A percentile compares a stretch with the other conserved stretches of the same genome.
Conservation (phyloP, 2,797 vertebrate genomes). For the Meda fulgida region DNA sequence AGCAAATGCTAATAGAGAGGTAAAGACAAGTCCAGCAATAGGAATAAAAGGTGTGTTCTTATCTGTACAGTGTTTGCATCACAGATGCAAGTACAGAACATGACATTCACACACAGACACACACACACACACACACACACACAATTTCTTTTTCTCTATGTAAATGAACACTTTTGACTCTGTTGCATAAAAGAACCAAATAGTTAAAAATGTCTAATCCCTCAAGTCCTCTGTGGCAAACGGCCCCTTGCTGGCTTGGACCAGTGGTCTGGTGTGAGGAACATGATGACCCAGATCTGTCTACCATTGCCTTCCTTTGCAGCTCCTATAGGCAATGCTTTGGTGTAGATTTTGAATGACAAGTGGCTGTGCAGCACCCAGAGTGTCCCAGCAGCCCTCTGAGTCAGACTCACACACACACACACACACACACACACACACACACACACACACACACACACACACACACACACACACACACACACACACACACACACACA, state of each 20-base stretch:
- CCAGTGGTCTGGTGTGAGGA: slow-evolving; percentile 47
- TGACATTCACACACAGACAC: background rate
- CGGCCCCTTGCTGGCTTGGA: slow-evolving; percentile 2
- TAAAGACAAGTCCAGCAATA: slow-evolving; percentile 7
- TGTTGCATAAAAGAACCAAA: background rate
- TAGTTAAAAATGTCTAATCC: background rate
- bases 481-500: background rate
- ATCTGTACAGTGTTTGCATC: slow-evolving; percentile 7
- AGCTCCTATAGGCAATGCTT: slow-evolving; percentile 47
- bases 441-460: slow-evolving; percentile 19
- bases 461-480: slow-evolving; percentile 2
- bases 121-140: background rate
- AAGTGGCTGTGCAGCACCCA: slow-evolving; percentile 39
- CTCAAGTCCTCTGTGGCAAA: slow-evolving; percentile 5
- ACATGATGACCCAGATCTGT: slow-evolving; percentile 66
- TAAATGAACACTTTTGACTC: background rate
- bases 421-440: background rate
- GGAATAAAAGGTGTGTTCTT: background rate
- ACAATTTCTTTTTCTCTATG: slow-evolving; percentile 4
- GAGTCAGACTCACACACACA: slow-evolving; percentile 1
- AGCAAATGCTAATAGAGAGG: background rate
- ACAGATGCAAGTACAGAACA: background rate
- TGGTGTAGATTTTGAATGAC: slow-evolving; percentile 44
- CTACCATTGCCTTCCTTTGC: slow-evolving; percentile 51
- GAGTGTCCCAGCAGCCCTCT: slow-evolving; percentile 42